Evolutionary conservation across 2,888 invertebrate genomes (phyloP), one percentile per base, ranked within the genome.

Genomic region (Lagria hirta): DNA sequence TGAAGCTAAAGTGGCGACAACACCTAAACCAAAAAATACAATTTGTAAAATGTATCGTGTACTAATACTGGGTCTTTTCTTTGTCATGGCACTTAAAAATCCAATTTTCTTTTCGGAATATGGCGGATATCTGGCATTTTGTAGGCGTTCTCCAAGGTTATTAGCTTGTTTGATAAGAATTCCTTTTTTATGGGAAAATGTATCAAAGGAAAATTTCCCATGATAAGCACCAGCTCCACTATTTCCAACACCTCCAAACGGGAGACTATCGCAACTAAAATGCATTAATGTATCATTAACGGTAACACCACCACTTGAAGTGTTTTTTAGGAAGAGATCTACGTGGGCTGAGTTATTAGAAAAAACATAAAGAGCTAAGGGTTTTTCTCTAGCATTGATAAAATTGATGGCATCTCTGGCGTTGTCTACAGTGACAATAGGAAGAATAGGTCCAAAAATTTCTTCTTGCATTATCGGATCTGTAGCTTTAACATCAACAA

Each of bases 181-280:
- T 5, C 37, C 33, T 21, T 47, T 47, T 14, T 37, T 35, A 71
- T 99, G 98, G 0, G 88, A 85, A 73, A 99, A 99, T 0, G 94
- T 91, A 57, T 97, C 91, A 63, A 90, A 98, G 1, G 88, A 83
- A 54, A 79, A 77, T 70, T 86, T 86, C 37, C 99, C 99, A 72
- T 98, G 97, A 72, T 97, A 98, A 0, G 81, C 75, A 28, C 96
- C 96, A 74, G 95, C 90, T 29, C 98, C 98, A 66, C 95, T 95
- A 60, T 77, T 71, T 2, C 98, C 98, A 37, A 99, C 91, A 4
- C 98, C 98, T 40, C 98, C 98, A 71, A 99, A 99, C 1, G 98
- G 98, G 45, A 98, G 72, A 2, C 86, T 82, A 33, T 90, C 88
- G 73, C 94, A 93, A 78, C 79, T 77, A 67, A 78, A 76, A 63